A percentile compares a stretch with the other conserved stretches of the same genome.
Conservation (phyloP, 2,888 invertebrate species). For the Melanargia galathea region DNA sequence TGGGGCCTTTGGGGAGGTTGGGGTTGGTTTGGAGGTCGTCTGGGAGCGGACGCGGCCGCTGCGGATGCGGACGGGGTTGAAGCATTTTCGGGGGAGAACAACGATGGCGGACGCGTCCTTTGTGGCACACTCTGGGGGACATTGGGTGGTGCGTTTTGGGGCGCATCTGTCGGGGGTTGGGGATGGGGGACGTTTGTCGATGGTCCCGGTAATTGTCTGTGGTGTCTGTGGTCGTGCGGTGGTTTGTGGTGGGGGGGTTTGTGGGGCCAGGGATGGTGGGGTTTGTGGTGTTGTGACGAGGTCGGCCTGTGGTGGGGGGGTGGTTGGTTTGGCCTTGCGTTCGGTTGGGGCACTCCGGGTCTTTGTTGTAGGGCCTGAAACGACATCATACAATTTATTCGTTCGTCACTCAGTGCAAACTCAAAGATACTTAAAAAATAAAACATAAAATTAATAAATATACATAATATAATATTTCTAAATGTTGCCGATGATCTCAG, state of each 20-base stretch:
- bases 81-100: constrained; percentile 85
- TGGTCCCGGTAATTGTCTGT: constrained; percentile 44
- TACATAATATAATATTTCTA: too few species aligned
- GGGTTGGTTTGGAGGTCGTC: constrained; percentile 56
- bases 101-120: constrained; percentile 80
- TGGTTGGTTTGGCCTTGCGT: constrained; percentile 42
- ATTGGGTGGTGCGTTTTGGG: constrained; percentile 39
- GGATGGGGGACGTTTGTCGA: constrained; percentile 49
- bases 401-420: too few species aligned
- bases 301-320: constrained; percentile 57
- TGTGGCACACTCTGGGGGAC: constrained; percentile 42
- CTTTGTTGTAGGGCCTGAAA: constrained; percentile 34
- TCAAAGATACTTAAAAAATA: too few species aligned
- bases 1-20: constrained; percentile 48
- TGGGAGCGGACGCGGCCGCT: constrained; percentile 54
- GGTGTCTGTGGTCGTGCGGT: constrained; percentile 52
- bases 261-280: constrained; percentile 65
- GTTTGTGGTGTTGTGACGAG: constrained; percentile 62
- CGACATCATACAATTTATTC: neutral
- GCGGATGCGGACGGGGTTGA: constrained; percentile 78
- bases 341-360: constrained; percentile 46
- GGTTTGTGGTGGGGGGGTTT: constrained; percentile 68
- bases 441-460: too few species aligned
- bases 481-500: too few species aligned
- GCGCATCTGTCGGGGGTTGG: constrained; percentile 38